These are phyloP conservation scores for Babylonia areolata DNA, from an alignment of 1,140 invertebrate genomes.

Conservation along the genomic window DNA sequence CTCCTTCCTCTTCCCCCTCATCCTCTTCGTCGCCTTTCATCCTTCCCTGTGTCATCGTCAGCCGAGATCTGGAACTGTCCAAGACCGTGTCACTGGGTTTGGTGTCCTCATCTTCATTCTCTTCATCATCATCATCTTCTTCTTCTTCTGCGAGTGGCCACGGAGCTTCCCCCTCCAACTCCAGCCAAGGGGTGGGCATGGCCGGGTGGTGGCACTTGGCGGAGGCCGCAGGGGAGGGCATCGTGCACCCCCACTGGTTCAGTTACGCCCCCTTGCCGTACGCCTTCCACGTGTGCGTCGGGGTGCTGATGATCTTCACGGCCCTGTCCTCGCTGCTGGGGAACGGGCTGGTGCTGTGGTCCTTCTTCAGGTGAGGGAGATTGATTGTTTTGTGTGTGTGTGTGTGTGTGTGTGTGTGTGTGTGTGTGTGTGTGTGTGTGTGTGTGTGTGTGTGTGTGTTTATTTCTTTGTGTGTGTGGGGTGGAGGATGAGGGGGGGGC, in stretches of 20 bases:
- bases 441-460: too few relatives aligned
- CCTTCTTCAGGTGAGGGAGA: slow-evolving; percentile 31
- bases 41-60: not conserved
- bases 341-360: slow-evolving; percentile 34
- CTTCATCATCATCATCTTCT: too few relatives aligned
- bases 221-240: not conserved
- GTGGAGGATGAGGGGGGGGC: too few relatives aligned
- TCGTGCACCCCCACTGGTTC: slow-evolving; percentile 36
- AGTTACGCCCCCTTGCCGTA: slow-evolving; percentile 15
- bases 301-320: slow-evolving; percentile 5
- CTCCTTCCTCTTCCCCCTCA: not conserved
- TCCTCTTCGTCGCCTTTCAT: not conserved
- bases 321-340: slow-evolving; percentile 30
- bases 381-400: too few relatives aligned
- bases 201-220: not conserved
- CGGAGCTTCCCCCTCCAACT: not conserved
- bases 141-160: not conserved
- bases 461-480: too few relatives aligned
- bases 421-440: too few relatives aligned
- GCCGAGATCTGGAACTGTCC: not conserved
- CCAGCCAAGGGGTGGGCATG: not conserved
- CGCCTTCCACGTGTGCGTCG: slow-evolving; percentile 22
- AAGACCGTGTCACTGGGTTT: not conserved
- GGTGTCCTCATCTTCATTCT: not conserved
- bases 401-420: too few relatives aligned